These are phyloP conservation scores for Andrena camellia DNA, from an alignment of 2,888 invertebrate genomes.

Conservation along the genomic window DNA sequence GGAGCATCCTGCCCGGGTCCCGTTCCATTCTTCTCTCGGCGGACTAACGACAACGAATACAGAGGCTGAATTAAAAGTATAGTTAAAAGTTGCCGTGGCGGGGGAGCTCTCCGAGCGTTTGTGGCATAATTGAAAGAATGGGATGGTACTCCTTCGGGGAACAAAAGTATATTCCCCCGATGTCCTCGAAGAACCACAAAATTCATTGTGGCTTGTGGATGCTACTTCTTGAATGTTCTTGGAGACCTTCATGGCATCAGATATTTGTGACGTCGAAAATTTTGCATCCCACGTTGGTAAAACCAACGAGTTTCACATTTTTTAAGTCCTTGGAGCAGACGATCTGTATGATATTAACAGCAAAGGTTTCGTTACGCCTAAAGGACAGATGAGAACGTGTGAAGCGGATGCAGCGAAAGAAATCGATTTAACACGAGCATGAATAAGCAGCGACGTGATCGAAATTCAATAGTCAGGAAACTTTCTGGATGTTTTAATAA, in stretches of 20 bases:
- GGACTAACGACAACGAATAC: conserved; percentile 26
- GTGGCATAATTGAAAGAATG: conserved; percentile 18
- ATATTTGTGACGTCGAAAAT: too few species aligned
- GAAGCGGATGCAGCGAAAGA: not conserved
- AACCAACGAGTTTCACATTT: too few species aligned
- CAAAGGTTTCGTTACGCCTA: not conserved
- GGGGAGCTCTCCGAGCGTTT: conserved; percentile 3
- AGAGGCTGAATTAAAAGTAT: conserved; percentile 22
- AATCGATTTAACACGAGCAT: conserved; percentile 1
- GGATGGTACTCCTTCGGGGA: not conserved
- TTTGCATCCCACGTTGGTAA: too few species aligned
- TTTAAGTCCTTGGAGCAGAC: not conserved
- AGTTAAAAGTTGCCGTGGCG: conserved; percentile 23
- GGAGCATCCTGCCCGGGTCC: not conserved
- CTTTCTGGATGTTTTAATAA: conserved; percentile 41
- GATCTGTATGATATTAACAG: not conserved
- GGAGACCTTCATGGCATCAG: too few species aligned
- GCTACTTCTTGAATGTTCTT: too few species aligned
- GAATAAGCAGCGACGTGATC: conserved; percentile 17
- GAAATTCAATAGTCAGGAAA: conserved; percentile 27
- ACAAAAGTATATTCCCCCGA: not conserved
- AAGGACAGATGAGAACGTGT: not conserved
- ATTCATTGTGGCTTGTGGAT: not conserved
- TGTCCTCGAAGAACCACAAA: not conserved
- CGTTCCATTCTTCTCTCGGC: conserved; percentile 7